Conservation (phyloP, 53 echinoderm and acorn worm genomes). For the Actinopyga echinites region DNA sequence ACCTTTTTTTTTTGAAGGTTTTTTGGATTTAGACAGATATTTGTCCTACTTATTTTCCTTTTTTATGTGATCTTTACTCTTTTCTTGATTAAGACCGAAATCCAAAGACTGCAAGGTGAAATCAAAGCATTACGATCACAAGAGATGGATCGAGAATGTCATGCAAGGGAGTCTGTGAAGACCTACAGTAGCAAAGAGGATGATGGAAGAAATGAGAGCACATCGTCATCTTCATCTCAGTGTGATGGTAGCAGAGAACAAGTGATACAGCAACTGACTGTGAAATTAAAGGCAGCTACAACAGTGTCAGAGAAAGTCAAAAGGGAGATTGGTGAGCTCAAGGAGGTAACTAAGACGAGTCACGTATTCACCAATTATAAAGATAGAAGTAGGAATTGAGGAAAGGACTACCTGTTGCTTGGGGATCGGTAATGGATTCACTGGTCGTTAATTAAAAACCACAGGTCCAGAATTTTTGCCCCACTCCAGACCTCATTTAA, state of each 20-base stretch:
- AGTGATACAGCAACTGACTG: slow-evolving; percentile 30
- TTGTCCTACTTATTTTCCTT: background rate
- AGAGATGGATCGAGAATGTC: background rate
- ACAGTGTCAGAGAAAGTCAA: slow-evolving; percentile 64
- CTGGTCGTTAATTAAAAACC: too few species aligned
- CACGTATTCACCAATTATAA: too few species aligned
- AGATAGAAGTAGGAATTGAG: too few species aligned
- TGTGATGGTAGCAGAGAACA: background rate
- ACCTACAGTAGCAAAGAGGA: background rate
- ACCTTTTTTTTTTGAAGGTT: too few species aligned
- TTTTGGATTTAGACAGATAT: too few species aligned
- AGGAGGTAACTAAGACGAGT: slow-evolving; percentile 76
- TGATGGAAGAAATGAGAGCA: background rate
- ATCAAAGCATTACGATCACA: slow-evolving; percentile 42
- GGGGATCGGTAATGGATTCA: too few species aligned
- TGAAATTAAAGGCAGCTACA: slow-evolving; percentile 66
- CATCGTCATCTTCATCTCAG: background rate
- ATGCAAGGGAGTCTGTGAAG: background rate
- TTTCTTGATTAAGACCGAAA: slow-evolving; percentile 65
- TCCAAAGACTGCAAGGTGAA: slow-evolving; percentile 64
- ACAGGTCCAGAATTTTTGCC: too few species aligned
- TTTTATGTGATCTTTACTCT: background rate
- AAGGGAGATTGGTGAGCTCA: slow-evolving; percentile 69
- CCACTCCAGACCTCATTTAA: too few species aligned
- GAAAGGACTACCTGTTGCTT: too few species aligned